Base-by-base conservation (phyloP, 2,888 invertebrate genomes). In the Scaptomyza tumidula region DNA sequence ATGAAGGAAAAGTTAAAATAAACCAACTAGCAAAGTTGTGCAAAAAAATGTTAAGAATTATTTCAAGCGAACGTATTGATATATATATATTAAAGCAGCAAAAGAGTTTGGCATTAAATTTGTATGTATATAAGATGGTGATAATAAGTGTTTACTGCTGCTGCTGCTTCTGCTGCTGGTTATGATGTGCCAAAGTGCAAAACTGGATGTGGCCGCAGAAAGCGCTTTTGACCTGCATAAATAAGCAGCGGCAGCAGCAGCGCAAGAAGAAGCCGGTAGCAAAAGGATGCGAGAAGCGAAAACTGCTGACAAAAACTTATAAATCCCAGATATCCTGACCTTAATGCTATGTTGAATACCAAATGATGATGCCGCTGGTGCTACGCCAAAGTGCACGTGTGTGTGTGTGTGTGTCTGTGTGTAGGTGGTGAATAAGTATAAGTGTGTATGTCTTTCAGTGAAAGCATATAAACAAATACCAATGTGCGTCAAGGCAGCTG, bases 311-410 rank as follows among this genome's bases (percentile, higher is more conserved):
- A 78, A 90, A 41, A 86, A 89, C 81, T 81, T 86, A 80, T 86
- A 90, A 89, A 89, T 89, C 90, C 85, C 77, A 80, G 81, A 89
- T 89, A 88, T 89, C 80, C 89, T 90, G 89, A 85, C 86, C 90
- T 86, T 90, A 90, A 89, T 89, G 90, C 90, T 69, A 71, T 75
- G 79, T 71, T 88, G 89, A 89, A 87, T 88, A 86, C 74, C 58
- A 86, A 89, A 88, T 89, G 85, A 80, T 86, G 89, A 71, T 75
- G 69, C 54, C 65, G 56, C 53, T 69, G 63, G 49, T 68, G 65
- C 27, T 52, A 52, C 58, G 49, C 59, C 70, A 70, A 58, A 41
- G 39, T 41, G 39, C 39, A 41, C 39, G 53, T 61, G 68, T 54
- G 19, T 46, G 53, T 52, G 46, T 43, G 48, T 63, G 37, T 24